Base-by-base conservation (phyloP, 1,140 invertebrate species). In the Apis cerana region DNA sequence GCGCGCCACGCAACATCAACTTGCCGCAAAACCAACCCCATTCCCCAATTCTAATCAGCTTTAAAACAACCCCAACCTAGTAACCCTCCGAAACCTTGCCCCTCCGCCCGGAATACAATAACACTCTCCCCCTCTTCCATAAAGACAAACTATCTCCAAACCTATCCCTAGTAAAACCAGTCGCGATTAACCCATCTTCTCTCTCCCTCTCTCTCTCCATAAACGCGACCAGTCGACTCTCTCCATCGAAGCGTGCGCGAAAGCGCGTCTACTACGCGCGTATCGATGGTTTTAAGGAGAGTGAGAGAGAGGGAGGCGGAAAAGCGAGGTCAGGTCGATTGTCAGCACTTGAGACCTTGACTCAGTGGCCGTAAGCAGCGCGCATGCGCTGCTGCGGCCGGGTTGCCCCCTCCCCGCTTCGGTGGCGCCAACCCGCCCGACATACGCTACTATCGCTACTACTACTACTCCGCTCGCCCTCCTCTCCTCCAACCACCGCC, bases 241-340 rank as follows among this genome's bases (percentile, higher is more conserved):
- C 50, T 0, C 50, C 56, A 2, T 27, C 27, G 27, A 27, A 27
- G 27, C 27, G 27, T 27, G 27, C 27, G 27, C 27, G 27, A 27
- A 27, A 27, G 27, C 27, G 27, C 2, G 27, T 27, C 27, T 1
- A 27, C 27, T 12, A 52, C 50, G 50, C 50, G 50, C 13, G 50
- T 52, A 12, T 52, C 50, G 50, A 52, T 52, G 50, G 50, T 52
- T 52, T 52, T 52, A 52, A 52, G 50, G 50, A 10, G 50, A 52
- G 27, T n/a, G n/a, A n/a, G 52, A 52, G 52, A 52, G 33, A 33
- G 78, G 74, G 88, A 75, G 87, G 82, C 83, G 75, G 88, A 82
- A 83, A 86, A 82, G 82, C 84, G 89, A 91, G 91, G 89, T 91
- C 89, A 91, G 88, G 89, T 90, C 89, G 91, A 91, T 91, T 85